Conservation (phyloP, 2,113 vertebrate genomes). For the Psittacus erithacus region DNA sequence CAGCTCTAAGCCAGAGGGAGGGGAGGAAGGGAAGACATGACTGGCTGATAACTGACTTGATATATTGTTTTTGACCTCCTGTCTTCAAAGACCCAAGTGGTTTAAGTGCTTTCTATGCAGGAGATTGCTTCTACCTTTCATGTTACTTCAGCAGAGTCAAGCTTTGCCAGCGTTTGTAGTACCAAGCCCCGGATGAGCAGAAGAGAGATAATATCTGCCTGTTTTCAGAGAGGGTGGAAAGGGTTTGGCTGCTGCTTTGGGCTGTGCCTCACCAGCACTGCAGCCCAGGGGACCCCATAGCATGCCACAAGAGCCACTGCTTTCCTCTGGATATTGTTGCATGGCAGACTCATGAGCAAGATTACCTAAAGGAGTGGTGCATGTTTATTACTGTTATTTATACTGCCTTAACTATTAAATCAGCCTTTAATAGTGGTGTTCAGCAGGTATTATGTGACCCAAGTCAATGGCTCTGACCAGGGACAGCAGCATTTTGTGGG, state of each 20-base stretch:
- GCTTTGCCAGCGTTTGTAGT: neutral
- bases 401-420: neutral
- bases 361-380: neutral
- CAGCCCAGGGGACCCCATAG: neutral
- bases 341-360: neutral
- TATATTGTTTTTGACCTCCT: constrained; percentile 43
- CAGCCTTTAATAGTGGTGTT: neutral
- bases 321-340: neutral
- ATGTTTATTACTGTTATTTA: neutral
- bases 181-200: neutral
- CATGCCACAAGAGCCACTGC: neutral
- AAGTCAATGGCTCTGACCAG: neutral
- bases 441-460: neutral
- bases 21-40: constrained; percentile 21
- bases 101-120: neutral
- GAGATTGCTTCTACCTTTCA: constrained; percentile 28
- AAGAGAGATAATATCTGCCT: neutral
- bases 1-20: constrained; percentile 49
- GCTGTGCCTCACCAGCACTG: neutral
- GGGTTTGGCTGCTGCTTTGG: neutral
- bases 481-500: neutral
- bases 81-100: constrained; percentile 39
- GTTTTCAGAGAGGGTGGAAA: neutral
- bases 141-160: neutral
- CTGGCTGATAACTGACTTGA: constrained; percentile 30